These are phyloP conservation scores for Scleropages formosus DNA, from an alignment of 2,797 vertebrate species.

Conservation along the genomic window DNA sequence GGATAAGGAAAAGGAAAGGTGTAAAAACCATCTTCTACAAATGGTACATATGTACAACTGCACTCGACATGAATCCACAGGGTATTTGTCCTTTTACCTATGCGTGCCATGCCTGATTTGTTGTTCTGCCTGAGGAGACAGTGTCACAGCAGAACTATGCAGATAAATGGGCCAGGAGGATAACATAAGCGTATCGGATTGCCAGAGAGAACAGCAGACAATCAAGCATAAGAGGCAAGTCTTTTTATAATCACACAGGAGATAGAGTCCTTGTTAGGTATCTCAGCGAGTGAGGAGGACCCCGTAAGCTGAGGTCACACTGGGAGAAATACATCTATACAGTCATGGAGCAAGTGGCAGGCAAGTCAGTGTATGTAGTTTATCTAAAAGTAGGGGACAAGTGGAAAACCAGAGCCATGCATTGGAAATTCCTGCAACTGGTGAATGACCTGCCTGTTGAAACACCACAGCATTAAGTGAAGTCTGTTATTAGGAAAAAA, in stretches of 20 bases:
- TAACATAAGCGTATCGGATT: constrained; percentile 1
- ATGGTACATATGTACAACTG: not conserved
- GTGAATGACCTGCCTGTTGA: constrained; percentile 4
- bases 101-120: not conserved
- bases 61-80: not conserved
- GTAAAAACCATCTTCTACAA: not conserved
- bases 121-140: not conserved
- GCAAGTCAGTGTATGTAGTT: not conserved
- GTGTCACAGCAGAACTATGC: not conserved
- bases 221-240: constrained; percentile 2
- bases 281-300: no score
- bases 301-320: not conserved
- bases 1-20: not conserved
- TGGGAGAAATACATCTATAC: constrained; percentile 11
- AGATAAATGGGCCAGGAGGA: not conserved
- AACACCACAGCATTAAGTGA: no score
- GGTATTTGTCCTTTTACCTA: not conserved
- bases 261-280: not conserved
- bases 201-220: not conserved
- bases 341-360: not conserved
- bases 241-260: constrained; percentile 9
- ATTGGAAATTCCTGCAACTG: not conserved
- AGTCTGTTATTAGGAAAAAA: no score
- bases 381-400: constrained; percentile 13
- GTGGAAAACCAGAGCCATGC: not conserved